These are phyloP conservation scores for Palythoa grandiflora DNA, from an alignment of 92 coral and sea anemone genomes.

Conservation along the genomic window DNA sequence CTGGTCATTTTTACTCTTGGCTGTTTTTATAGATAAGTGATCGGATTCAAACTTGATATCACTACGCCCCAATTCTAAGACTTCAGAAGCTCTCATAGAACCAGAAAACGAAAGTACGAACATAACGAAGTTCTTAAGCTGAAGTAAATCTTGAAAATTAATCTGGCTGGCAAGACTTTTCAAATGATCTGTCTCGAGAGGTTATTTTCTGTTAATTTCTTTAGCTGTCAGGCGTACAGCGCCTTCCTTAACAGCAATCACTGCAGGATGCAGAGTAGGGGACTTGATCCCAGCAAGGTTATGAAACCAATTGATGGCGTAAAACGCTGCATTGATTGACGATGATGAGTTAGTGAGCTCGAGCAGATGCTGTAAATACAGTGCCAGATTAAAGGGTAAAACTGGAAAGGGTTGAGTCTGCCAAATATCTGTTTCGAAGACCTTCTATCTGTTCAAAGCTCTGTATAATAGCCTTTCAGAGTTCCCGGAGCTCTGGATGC, in stretches of 20 bases:
- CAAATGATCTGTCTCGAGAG: conserved; percentile 36
- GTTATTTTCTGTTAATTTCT: conserved; percentile 19
- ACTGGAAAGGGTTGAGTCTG: conserved; percentile 30
- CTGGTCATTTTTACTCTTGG: not conserved
- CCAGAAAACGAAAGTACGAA: conserved; percentile 45
- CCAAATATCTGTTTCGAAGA: conserved; percentile 26
- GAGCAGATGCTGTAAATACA: conserved; percentile 53
- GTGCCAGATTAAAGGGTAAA: conserved; percentile 27
- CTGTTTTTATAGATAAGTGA: conserved; percentile 40
- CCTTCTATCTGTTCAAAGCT: conserved; percentile 54
- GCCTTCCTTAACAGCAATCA: conserved; percentile 43
- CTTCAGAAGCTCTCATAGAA: conserved; percentile 38
- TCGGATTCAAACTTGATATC: conserved; percentile 36
- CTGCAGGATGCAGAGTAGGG: conserved; percentile 46
- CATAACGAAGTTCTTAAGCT: conserved; percentile 49
- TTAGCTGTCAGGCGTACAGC: conserved; percentile 24
- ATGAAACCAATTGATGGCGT: conserved; percentile 31
- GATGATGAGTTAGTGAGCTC: conserved; percentile 36
- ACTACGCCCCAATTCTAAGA: conserved; percentile 42
- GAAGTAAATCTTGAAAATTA: conserved; percentile 25
- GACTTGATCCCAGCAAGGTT: conserved; percentile 34
- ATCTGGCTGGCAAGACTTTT: conserved; percentile 12
- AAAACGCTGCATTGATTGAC: conserved; percentile 43
- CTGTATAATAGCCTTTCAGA: not conserved
- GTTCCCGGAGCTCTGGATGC: conserved; percentile 61